These are phyloP conservation scores for Himalopsyche kuldschensis DNA, from an alignment of 2,888 invertebrate genomes.

Conservation along the genomic window DNA sequence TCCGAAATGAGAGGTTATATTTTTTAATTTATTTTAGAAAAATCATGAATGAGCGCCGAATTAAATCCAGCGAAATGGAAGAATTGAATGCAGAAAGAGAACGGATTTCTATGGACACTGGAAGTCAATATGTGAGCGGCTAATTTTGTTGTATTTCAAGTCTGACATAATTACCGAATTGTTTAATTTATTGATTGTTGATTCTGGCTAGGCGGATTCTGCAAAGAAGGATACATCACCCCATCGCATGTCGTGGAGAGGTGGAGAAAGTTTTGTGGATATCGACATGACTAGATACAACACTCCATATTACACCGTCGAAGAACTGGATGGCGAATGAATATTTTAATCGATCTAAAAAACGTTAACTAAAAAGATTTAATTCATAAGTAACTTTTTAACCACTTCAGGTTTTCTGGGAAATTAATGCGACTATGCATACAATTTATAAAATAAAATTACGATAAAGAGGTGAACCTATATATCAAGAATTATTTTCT, in stretches of 20 bases:
- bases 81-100: conserved; percentile 6
- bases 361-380: neutral
- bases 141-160: neutral
- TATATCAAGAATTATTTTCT: too few relatives aligned
- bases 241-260: neutral
- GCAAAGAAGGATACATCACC: conserved; percentile 17
- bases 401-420: too few relatives aligned
- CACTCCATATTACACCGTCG: neutral
- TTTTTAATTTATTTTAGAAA: conserved; percentile 5
- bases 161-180: neutral
- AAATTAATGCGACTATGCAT: too few relatives aligned
- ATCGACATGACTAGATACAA: conserved; percentile 2
- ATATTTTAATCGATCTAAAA: neutral
- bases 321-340: neutral
- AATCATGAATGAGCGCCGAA: neutral
- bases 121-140: conserved; percentile 3
- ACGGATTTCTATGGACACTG: conserved; percentile 1
- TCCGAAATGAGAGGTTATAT: neutral
- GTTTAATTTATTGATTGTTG: neutral
- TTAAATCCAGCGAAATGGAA: conserved; percentile 2
- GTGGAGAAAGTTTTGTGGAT: conserved; percentile 13
- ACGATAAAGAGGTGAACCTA: too few relatives aligned
- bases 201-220: neutral
- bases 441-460: too few relatives aligned
- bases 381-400: neutral